Percentiles rank a stretch among this genome's conserved stretches.
phyloP scores from a whole-genome alignment of 2,797 vertebrate species.

The Graptemys geographica region DNA sequence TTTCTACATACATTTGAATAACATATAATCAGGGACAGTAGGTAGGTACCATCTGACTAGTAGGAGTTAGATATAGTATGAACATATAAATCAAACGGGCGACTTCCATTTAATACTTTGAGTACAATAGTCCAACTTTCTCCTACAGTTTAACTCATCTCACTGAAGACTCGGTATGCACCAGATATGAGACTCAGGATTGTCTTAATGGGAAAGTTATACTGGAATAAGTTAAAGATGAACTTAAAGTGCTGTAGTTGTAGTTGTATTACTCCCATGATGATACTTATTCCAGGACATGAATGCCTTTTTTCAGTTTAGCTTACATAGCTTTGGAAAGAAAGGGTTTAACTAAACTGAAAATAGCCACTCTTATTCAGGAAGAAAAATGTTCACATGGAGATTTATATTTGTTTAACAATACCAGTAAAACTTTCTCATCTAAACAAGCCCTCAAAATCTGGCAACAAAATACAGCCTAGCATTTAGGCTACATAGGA shows the following conservation, averaged over 20 bases:
- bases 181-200: neutral
- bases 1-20: neutral
- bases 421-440: neutral
- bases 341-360: no score
- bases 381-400: no score
- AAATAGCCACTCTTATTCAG: no score
- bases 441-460: neutral
- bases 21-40: neutral
- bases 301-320: neutral
- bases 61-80: accelerated
- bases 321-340: neutral
- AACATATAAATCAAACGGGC: neutral
- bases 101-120: neutral
- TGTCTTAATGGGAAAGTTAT: neutral
- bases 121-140: neutral
- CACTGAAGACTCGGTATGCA: neutral
- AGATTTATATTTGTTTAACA: no score
- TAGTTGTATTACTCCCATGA: neutral
- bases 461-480: neutral
- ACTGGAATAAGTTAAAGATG: neutral
- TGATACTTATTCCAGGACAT: neutral
- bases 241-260: neutral
- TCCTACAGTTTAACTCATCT: neutral
- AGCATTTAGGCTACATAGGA: neutral
- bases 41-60: neutral